Evolutionary conservation across 2,888 invertebrate genomes (phyloP).

Genomic region (Sarcophaga carnaria): DNA sequence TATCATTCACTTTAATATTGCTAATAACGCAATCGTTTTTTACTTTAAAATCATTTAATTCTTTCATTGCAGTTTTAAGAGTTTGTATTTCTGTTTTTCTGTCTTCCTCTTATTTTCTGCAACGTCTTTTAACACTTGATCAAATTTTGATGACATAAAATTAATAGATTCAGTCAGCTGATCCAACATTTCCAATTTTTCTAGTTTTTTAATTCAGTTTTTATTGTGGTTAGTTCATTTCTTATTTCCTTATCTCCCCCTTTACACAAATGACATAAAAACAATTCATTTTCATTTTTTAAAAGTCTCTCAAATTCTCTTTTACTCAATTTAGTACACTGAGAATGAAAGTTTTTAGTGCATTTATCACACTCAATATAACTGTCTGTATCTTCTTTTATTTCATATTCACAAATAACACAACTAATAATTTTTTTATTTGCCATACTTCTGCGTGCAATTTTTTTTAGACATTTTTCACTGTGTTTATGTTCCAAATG

Average conservation of each 20-base stretch:
- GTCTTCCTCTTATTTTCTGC: slow-evolving; percentile 5
- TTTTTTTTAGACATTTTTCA: not conserved
- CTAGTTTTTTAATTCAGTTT: not conserved
- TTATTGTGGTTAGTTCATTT: not conserved
- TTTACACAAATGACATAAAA: slow-evolving; percentile 8
- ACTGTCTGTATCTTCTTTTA: not conserved
- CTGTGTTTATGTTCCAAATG: no score
- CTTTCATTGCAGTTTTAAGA: not conserved
- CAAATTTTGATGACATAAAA: slow-evolving; percentile 19
- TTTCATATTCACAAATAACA: not conserved
- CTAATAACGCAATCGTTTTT: not conserved
- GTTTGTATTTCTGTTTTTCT: not conserved
- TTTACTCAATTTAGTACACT: not conserved
- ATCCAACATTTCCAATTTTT: not conserved
- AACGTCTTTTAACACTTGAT: not conserved
- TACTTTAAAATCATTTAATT: not conserved
- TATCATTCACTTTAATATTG: not conserved
- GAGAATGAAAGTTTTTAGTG: not conserved
- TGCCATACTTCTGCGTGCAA: not conserved
- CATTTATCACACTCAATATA: not conserved
- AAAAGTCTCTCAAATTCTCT: not conserved
- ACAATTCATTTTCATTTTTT: slow-evolving; percentile 3
- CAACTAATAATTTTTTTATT: slow-evolving; percentile 4
- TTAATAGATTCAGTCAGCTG: slow-evolving; percentile 15
- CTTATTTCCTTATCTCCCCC: not conserved